These are phyloP conservation scores for Agapornis canus DNA, from an alignment of 2,797 vertebrate species.

Conservation along the genomic window DNA sequence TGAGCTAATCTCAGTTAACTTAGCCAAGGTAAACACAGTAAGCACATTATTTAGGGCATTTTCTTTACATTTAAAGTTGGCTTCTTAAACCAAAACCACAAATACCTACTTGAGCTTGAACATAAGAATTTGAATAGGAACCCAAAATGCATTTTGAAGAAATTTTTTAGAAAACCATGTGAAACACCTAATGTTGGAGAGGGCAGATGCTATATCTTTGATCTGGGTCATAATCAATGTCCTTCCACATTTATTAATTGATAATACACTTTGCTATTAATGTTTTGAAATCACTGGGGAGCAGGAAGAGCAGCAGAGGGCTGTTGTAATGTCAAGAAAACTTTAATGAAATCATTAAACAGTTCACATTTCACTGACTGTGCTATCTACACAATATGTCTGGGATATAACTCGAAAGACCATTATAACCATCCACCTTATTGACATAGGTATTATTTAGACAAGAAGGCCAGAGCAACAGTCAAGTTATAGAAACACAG, in stretches of 20 bases:
- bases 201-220: background rate
- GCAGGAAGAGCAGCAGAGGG: background rate
- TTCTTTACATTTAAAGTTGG: background rate
- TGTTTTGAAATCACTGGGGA: background rate
- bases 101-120: background rate
- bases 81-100: background rate
- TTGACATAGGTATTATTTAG: slow-evolving; percentile 86
- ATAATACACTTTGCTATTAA: background rate
- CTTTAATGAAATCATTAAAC: background rate
- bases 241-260: background rate
- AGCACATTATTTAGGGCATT: background rate
- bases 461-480: slow-evolving; percentile 91
- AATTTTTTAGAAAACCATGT: background rate
- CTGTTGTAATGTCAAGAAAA: background rate
- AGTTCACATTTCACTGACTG: background rate
- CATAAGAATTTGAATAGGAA: background rate
- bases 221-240: background rate
- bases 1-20: background rate
- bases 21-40: background rate
- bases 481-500: slow-evolving; percentile 92
- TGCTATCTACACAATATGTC: background rate
- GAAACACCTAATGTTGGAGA: background rate
- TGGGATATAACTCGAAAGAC: background rate
- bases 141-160: background rate
- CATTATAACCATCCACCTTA: background rate